Conservation (phyloP, 1,140 invertebrate species). For the Panagrolaimus sp. region DNA sequence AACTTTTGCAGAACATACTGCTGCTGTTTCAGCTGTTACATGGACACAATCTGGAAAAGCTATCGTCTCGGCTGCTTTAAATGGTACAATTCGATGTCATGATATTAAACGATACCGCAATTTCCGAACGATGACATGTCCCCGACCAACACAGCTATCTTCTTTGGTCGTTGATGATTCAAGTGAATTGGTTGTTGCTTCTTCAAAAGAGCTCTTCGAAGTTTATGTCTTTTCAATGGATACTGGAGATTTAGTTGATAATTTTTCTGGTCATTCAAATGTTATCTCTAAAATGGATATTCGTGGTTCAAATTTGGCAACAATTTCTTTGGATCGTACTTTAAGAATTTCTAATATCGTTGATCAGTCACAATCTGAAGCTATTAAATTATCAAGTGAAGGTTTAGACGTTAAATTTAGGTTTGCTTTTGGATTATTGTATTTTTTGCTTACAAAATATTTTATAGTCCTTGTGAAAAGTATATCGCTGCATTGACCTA, state of each 20-base stretch:
- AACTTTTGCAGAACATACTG: slow-evolving; percentile 38
- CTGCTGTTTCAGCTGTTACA: slow-evolving; percentile 34
- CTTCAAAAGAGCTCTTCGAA: slow-evolving; percentile 32
- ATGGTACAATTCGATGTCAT: slow-evolving; percentile 41
- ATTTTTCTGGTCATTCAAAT: slow-evolving; percentile 27
- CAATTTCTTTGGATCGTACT: slow-evolving; percentile 40
- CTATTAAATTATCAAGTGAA: slow-evolving; percentile 36
- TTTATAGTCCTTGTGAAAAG: slow-evolving; percentile 27
- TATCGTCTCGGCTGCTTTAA: slow-evolving; percentile 38
- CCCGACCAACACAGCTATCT: slow-evolving; percentile 42
- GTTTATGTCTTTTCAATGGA: slow-evolving; percentile 42
- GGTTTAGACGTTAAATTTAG: slow-evolving; percentile 42
- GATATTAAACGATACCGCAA: slow-evolving; percentile 45
- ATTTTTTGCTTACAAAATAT: too few species aligned
- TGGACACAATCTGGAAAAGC: slow-evolving; percentile 45
- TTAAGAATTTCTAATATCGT: slow-evolving; percentile 40
- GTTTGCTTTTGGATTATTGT: too few species aligned
- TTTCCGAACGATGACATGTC: slow-evolving; percentile 41
- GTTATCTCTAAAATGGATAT: slow-evolving; percentile 25
- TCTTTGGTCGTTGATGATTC: slow-evolving; percentile 30
- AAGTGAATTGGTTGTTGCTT: slow-evolving; percentile 22
- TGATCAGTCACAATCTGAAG: slow-evolving; percentile 25
- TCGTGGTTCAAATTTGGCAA: slow-evolving; percentile 23
- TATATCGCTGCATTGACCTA: slow-evolving; percentile 40
- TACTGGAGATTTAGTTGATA: slow-evolving; percentile 31